Base-by-base conservation (phyloP, 2,797 vertebrate genomes). In the Octomys mimax region DNA sequence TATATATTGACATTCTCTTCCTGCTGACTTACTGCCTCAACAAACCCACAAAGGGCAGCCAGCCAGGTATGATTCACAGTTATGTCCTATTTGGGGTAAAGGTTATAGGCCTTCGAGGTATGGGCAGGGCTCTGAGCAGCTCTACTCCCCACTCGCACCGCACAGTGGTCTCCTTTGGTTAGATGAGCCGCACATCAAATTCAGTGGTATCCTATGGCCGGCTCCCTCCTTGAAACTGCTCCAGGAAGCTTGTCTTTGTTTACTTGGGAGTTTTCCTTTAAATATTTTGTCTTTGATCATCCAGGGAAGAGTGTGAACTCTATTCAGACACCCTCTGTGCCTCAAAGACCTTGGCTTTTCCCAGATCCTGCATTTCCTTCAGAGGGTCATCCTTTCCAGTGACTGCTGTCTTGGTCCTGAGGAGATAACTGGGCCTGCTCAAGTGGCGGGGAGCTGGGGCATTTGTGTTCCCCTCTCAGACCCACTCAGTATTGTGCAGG, bases 1-100 rank as follows among this genome's bases (percentile, higher is more conserved):
- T 99, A 21, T 99, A 98, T 97, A 97, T 99, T 92, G 99, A 99
- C 95, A 97, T 99, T 94, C 95, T 99, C 97, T 95, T 98, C 96
- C 98, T 99, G 87, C 97, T 99, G 96, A 99, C 98, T 98, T 98
- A 87, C 97, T 98, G 98, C 90, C 92, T 98, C 31, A 93, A 96
- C 68, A 98, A 95, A 90, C 91, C 92, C 49, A 91, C 96, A 73
- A 97, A 96, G 93, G 97, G 94, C 96, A 97, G 97, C 97, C 95
- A 97, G 92, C 95, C 92, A 98, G 91, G 97, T 96, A 98, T 59
- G 94, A 95, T 46, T 97, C 95, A 93, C 46, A 91, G n/a, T 92
- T 96, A 21, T 81, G 66, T 70, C 85, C 54, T 86, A 61, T 92
- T 64, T 42, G 42, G 90, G 94, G 90, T 49, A 11, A 73, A 22